A percentile compares a stretch with the other conserved stretches of the same genome.
phyloP scores from a whole-genome alignment of 2,888 invertebrate species.

The Erebia ligea region DNA sequence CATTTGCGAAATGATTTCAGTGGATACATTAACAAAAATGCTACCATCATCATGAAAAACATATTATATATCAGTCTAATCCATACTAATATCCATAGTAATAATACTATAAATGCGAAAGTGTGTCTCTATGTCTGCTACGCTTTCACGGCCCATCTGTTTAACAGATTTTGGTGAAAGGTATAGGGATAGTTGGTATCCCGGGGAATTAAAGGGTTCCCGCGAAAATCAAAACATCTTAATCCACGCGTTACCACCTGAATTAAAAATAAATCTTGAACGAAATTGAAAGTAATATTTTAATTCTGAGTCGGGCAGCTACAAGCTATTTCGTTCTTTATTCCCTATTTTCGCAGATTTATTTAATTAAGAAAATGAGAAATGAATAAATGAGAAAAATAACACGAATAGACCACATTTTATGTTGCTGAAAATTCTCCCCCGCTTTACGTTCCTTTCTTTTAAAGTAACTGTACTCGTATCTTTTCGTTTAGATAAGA shows the following conservation, averaged over 20 bases:
- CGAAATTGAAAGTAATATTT: not conserved
- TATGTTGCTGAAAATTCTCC: slow-evolving; percentile 34
- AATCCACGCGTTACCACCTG: not conserved
- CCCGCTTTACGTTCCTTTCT: slow-evolving; percentile 33
- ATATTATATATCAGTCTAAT: too few species aligned
- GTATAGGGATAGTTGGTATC: too few species aligned
- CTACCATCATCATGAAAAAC: not conserved
- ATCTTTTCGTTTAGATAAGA: slow-evolving; percentile 42
- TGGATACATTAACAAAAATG: not conserved
- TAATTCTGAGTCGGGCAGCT: not conserved
- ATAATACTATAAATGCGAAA: too few species aligned
- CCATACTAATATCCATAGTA: too few species aligned
- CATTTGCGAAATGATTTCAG: slow-evolving; percentile 13
- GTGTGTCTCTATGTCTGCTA: too few species aligned
- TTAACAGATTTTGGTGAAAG: too few species aligned
- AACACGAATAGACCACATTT: slow-evolving; percentile 16
- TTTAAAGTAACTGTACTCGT: slow-evolving; percentile 29
- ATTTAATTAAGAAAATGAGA: not conserved
- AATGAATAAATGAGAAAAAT: not conserved
- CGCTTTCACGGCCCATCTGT: too few species aligned
- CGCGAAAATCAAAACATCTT: too few species aligned
- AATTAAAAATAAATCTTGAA: not conserved
- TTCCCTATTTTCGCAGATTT: not conserved
- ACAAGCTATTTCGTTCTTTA: not conserved
- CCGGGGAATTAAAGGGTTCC: too few species aligned